Percentiles rank a stretch among this genome's conserved stretches.
phyloP scores from a whole-genome alignment of 1,140 invertebrate genomes.

The Saccostrea cuccullata region DNA sequence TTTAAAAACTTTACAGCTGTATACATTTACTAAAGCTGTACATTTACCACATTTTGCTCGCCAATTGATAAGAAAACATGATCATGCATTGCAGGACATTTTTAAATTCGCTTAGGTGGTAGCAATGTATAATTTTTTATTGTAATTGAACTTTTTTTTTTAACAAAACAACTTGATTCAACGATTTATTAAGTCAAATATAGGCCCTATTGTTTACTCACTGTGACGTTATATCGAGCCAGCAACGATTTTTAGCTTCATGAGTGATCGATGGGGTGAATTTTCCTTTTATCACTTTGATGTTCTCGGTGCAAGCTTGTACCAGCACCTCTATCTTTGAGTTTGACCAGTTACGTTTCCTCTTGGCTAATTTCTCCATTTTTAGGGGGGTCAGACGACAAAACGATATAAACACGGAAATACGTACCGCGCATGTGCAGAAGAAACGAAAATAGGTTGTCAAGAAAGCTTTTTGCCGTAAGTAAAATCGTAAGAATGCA shows the following conservation, averaged over 20 bases:
- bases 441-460: background rate
- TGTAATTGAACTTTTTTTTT: background rate
- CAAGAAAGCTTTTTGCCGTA: conserved; percentile 22
- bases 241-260: background rate
- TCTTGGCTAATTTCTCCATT: background rate
- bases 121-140: background rate
- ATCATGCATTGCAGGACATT: background rate
- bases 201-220: background rate
- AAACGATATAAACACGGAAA: background rate
- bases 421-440: background rate
- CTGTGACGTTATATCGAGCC: background rate
- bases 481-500: background rate
- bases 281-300: background rate
- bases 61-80: background rate
- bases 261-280: background rate
- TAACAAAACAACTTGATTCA: background rate
- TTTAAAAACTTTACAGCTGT: too few relatives aligned
- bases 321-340: background rate
- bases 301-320: background rate
- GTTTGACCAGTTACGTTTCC: background rate
- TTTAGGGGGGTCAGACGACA: background rate
- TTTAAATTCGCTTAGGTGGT: background rate
- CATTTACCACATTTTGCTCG: too few relatives aligned
- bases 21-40: too few relatives aligned
- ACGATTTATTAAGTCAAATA: background rate